These are phyloP conservation scores for Spodoptera litura DNA, from an alignment of 1,140 invertebrate genomes.

Conservation along the genomic window DNA sequence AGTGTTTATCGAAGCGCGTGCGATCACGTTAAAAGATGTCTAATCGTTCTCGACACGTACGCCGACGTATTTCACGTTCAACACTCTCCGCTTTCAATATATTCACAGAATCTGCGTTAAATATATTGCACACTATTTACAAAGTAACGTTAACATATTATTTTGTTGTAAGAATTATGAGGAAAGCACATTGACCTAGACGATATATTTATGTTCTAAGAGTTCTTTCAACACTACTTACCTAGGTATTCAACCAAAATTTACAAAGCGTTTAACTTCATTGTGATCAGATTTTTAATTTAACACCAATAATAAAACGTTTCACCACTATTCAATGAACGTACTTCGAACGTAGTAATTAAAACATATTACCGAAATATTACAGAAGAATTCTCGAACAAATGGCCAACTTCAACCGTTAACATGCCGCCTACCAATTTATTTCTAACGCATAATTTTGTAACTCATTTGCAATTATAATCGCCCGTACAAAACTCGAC, in stretches of 20 bases:
- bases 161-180: slow-evolving; percentile 3
- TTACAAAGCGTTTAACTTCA: too few species aligned
- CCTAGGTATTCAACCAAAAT: background rate
- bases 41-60: slow-evolving; percentile 49
- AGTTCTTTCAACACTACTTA: background rate
- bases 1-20: slow-evolving; percentile 65
- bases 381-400: slow-evolving; percentile 24
- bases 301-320: too few species aligned
- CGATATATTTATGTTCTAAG: background rate
- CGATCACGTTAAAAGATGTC: slow-evolving; percentile 51
- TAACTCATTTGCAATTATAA: slow-evolving; percentile 63
- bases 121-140: slow-evolving; percentile 10
- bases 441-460: slow-evolving; percentile 62
- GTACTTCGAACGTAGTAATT: slow-evolving; percentile 13
- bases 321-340: background rate
- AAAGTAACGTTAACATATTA: slow-evolving; percentile 5
- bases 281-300: background rate
- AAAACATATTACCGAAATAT: slow-evolving; percentile 10
- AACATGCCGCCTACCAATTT: slow-evolving; percentile 48
- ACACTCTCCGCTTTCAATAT: slow-evolving; percentile 4
- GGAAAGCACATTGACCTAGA: background rate
- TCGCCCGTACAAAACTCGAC: slow-evolving; percentile 36
- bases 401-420: slow-evolving; percentile 27
- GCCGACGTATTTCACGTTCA: slow-evolving; percentile 42
- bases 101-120: slow-evolving; percentile 1